Evolutionary conservation across 2,113 vertebrate species (phyloP).

Genomic region (Oreochromis spilurus): DNA sequence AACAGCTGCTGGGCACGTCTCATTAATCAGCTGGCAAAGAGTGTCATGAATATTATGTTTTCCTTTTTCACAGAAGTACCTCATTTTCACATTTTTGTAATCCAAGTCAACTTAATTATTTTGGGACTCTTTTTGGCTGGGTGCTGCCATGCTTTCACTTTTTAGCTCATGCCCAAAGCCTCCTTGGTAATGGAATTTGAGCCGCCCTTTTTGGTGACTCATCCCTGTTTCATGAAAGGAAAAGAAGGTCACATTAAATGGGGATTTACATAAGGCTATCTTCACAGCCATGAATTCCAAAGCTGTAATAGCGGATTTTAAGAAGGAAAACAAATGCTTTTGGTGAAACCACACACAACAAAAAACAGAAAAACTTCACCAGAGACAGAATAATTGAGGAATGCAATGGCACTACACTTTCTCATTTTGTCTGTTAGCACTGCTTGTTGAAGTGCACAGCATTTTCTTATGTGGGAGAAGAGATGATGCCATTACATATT

Average conservation of each 20-base stretch:
- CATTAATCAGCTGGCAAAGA: constrained; percentile 30
- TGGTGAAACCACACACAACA: background rate
- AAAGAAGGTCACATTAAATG: constrained; percentile 56
- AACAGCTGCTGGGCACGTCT: background rate
- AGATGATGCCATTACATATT: constrained; percentile 28
- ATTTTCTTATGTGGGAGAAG: background rate
- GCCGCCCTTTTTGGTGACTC: constrained; percentile 49
- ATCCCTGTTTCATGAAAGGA: constrained; percentile 40
- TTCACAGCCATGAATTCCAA: constrained; percentile 13
- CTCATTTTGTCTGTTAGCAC: background rate
- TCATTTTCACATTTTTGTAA: constrained; percentile 19
- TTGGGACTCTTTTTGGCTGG: constrained; percentile 4
- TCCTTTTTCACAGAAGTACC: background rate
- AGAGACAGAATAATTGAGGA: background rate
- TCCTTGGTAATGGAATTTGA: constrained; percentile 47
- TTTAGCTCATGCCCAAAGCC: constrained; percentile 29
- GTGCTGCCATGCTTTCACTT: constrained; percentile 38
- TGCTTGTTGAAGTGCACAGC: background rate
- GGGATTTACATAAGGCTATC: constrained; percentile 46
- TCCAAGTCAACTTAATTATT: constrained; percentile 44
- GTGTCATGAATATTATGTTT: constrained; percentile 1
- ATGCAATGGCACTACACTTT: background rate
- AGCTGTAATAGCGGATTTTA: constrained; percentile 23
- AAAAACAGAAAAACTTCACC: background rate
- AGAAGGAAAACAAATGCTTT: constrained; percentile 34